These are phyloP conservation scores for Poliocrania exsul DNA, from an alignment of 2,797 vertebrate genomes.

Conservation along the genomic window DNA sequence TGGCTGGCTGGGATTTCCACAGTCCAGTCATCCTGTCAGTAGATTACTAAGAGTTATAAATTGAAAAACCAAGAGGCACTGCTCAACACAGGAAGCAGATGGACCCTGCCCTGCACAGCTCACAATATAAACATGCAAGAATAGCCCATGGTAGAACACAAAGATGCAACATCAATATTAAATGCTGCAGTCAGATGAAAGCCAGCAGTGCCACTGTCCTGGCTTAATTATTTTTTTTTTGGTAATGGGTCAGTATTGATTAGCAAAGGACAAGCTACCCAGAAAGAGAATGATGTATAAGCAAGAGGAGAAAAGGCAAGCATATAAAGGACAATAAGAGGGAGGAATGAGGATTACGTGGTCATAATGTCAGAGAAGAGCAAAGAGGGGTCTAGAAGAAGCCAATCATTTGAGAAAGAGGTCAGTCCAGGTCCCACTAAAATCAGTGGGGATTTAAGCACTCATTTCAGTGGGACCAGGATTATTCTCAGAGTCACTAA, in stretches of 20 bases:
- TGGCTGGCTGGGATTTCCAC: background rate
- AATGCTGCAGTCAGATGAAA: background rate
- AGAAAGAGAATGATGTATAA: background rate
- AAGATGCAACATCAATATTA: background rate
- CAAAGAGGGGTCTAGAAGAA: background rate
- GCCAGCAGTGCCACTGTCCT: background rate
- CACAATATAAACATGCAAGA: background rate
- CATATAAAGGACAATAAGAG: background rate
- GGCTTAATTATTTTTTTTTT: background rate
- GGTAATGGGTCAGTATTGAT: background rate
- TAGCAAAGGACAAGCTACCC: background rate
- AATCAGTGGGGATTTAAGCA: background rate
- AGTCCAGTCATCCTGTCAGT: background rate
- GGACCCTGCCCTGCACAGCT: background rate
- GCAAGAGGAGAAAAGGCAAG: background rate
- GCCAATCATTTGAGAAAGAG: background rate
- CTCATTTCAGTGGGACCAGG: background rate
- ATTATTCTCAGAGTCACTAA: slow-evolving; percentile 3
- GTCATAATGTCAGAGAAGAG: background rate
- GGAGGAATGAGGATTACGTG: background rate
- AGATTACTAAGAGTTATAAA: background rate
- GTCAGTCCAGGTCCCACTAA: background rate
- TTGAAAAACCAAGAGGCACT: background rate
- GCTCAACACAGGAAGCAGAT: background rate
- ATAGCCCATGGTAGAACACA: background rate